Evolutionary conservation across 2,113 vertebrate species (phyloP).

Genomic region (Nyctereutes procyonoides): DNA sequence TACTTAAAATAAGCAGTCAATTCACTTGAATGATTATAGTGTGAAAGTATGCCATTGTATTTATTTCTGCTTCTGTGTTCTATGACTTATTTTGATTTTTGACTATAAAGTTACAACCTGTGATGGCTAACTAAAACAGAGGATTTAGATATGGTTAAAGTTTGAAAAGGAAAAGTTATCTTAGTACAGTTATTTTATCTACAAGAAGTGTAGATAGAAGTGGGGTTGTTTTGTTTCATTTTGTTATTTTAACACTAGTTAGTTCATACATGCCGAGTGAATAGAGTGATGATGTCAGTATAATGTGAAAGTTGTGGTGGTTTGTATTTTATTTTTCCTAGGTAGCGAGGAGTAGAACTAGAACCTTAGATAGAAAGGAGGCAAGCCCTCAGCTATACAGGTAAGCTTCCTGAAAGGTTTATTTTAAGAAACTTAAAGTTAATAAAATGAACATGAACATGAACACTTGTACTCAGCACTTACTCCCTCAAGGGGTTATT

Average conservation of each 20-base stretch:
- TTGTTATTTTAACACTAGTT: not conserved
- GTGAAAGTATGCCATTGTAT: not conserved
- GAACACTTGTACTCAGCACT: not conserved
- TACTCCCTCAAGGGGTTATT: not conserved
- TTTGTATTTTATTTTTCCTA: not conserved
- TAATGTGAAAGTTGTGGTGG: not conserved
- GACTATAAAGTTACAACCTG: not conserved
- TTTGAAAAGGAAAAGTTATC: not conserved
- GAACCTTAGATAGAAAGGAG: not conserved
- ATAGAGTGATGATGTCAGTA: not conserved
- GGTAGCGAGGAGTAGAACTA: not conserved
- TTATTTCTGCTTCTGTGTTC: not conserved
- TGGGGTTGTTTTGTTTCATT: not conserved
- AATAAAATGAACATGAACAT: not conserved
- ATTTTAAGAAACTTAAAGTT: not conserved
- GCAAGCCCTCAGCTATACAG: not conserved
- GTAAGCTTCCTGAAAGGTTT: not conserved
- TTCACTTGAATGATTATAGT: not conserved
- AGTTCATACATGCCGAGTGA: not conserved
- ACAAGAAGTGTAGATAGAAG: not conserved
- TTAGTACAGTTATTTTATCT: not conserved
- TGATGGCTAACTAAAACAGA: constrained; percentile 7
- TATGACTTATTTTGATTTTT: not conserved
- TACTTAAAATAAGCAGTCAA: not conserved
- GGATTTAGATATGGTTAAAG: not conserved